These are phyloP conservation scores for Pontoporia blainvillei DNA, from an alignment of 2,113 vertebrate genomes.

Conservation along the genomic window DNA sequence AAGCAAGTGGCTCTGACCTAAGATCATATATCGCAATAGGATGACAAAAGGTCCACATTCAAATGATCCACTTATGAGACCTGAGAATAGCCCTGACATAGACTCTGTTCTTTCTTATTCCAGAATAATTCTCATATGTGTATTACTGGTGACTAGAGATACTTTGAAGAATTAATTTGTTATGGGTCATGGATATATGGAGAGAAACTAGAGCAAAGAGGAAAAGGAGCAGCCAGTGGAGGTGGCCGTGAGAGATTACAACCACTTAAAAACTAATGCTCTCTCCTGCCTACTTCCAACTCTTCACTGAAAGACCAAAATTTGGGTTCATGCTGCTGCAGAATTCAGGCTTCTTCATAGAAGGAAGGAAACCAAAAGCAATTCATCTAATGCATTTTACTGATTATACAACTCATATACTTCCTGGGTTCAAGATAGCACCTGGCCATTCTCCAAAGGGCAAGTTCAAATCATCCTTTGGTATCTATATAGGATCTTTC, in stretches of 20 bases:
- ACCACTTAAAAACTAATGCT: not conserved
- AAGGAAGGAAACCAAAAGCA: not conserved
- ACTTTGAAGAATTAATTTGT: not conserved
- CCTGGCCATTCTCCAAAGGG: not conserved
- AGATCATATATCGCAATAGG: rapidly evolving
- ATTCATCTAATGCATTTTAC: conserved; percentile 13
- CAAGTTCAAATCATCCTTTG: not conserved
- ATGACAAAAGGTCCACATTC: not conserved
- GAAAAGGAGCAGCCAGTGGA: rapidly evolving
- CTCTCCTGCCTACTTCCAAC: not conserved
- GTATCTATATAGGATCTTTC: not conserved
- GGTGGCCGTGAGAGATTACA: not conserved
- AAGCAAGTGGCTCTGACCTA: not conserved
- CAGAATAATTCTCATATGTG: not conserved
- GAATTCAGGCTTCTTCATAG: not conserved
- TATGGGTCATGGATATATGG: not conserved
- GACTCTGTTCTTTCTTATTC: not conserved
- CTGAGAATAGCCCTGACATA: not conserved
- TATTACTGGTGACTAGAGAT: not conserved
- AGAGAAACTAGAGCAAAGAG: not conserved
- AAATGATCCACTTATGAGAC: not conserved
- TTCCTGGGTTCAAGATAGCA: not conserved
- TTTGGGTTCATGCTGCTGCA: not conserved
- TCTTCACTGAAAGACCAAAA: not conserved
- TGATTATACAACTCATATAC: not conserved